A percentile compares a stretch with the other conserved stretches of the same genome.
These are phyloP conservation scores for Hylia prasina DNA, from an alignment of 2,113 vertebrate genomes.

Conservation along the genomic window DNA sequence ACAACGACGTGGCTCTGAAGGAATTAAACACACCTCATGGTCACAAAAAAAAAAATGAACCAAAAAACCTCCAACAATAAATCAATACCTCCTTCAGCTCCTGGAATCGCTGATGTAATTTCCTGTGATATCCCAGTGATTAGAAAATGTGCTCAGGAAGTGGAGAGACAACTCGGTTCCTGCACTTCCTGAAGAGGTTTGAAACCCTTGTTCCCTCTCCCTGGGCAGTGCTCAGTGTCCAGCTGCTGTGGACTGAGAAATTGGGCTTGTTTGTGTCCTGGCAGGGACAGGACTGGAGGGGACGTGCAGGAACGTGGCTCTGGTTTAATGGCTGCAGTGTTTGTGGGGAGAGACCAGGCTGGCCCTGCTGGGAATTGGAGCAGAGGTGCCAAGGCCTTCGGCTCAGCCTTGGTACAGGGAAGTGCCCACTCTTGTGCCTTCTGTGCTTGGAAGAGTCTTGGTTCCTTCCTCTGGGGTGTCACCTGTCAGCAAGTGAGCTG, in stretches of 20 bases:
- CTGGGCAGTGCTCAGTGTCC: not conserved
- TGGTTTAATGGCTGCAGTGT: not conserved
- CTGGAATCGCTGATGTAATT: not conserved
- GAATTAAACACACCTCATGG: not conserved
- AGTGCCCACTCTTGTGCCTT: too few species aligned
- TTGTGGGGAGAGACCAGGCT: not conserved
- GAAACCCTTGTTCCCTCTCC: not conserved
- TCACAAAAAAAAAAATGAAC: not conserved
- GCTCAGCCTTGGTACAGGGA: not conserved
- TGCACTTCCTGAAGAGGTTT: not conserved
- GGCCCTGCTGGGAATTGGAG: not conserved
- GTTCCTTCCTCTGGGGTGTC: fast-evolving
- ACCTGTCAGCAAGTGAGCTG: not conserved
- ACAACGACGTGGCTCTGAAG: not conserved
- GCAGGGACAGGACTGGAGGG: not conserved
- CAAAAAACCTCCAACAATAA: not conserved
- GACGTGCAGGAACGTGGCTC: not conserved
- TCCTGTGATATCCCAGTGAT: not conserved
- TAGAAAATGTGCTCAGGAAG: not conserved
- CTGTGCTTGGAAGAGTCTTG: not conserved
- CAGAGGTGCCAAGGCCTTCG: not conserved
- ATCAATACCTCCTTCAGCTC: not conserved
- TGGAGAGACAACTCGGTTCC: not conserved
- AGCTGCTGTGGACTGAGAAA: fast-evolving
- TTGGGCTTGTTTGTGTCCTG: not conserved